Evolutionary conservation across 2,888 invertebrate genomes (phyloP).

Genomic region (Pollenia angustigena): DNA sequence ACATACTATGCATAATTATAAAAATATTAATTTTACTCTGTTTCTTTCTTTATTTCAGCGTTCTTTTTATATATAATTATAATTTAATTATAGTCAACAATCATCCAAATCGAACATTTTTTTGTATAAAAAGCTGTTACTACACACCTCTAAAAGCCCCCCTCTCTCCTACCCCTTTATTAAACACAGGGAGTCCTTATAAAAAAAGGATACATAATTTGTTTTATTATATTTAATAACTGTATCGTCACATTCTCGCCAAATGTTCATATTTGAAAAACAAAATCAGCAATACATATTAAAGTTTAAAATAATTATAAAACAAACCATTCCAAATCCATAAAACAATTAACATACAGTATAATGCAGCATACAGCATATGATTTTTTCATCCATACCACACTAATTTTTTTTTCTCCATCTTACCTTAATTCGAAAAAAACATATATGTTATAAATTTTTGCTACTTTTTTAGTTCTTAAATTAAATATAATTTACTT

Average conservation of each 20-base stretch:
- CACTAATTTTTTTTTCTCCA: constrained; percentile 5
- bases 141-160: constrained; percentile 32
- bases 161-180: not conserved
- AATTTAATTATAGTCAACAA: constrained; percentile 70
- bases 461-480: constrained; percentile 70
- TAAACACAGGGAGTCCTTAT: constrained; percentile 61
- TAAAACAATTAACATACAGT: constrained; percentile 45
- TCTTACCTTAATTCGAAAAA: constrained; percentile 26
- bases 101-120: constrained; percentile 60
- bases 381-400: constrained; percentile 24
- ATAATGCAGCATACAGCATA: constrained; percentile 29
- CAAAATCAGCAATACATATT: constrained; percentile 33
- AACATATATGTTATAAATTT: constrained; percentile 72
- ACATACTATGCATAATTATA: not conserved
- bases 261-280: constrained; percentile 50
- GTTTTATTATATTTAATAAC: constrained; percentile 51
- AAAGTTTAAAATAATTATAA: constrained; percentile 52
- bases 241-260: constrained; percentile 18
- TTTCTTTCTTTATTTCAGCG: constrained; percentile 53
- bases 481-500: constrained; percentile 70
- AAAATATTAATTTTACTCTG: constrained; percentile 11
- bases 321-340: constrained; percentile 65
- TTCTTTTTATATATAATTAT: constrained; percentile 65
- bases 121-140: constrained; percentile 49
- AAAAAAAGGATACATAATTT: constrained; percentile 40